Conservation (phyloP, 2,113 vertebrate species). For the Misgurnus mizolepis region DNA sequence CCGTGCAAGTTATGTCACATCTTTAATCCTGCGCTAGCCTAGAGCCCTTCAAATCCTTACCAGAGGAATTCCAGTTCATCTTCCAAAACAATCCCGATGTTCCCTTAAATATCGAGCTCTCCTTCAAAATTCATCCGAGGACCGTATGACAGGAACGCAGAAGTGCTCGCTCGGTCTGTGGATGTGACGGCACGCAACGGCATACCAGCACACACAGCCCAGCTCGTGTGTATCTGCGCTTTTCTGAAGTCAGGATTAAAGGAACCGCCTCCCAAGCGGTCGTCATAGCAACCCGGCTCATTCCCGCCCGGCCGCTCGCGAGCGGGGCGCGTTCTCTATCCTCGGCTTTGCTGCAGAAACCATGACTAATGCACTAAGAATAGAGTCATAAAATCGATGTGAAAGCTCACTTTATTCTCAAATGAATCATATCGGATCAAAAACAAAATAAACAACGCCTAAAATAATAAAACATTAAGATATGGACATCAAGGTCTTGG, state of each 20-base stretch:
- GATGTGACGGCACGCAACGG: background rate
- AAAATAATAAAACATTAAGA: slow-evolving; percentile 36
- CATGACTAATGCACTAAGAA: slow-evolving; percentile 49
- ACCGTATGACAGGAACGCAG: background rate
- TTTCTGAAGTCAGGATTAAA: slow-evolving; percentile 32
- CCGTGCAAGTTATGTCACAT: slow-evolving; percentile 48
- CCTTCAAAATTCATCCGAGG: background rate
- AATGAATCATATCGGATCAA: slow-evolving; percentile 44
- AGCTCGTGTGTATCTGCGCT: slow-evolving; percentile 23
- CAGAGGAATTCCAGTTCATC: slow-evolving; percentile 51
- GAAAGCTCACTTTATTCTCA: slow-evolving; percentile 55
- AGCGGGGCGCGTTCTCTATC: background rate
- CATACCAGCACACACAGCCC: slow-evolving; percentile 16
- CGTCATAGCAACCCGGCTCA: slow-evolving; percentile 51
- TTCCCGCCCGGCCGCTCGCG: background rate
- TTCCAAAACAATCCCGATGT: background rate
- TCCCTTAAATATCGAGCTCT: background rate
- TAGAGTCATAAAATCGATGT: slow-evolving; percentile 45
- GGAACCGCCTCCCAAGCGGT: slow-evolving; percentile 58
- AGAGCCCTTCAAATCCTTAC: slow-evolving; percentile 44
- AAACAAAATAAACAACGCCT: slow-evolving; percentile 26
- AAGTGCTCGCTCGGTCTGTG: background rate
- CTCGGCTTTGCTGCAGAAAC: slow-evolving; percentile 18
- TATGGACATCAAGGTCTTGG: slow-evolving; percentile 7
- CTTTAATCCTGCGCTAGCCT: slow-evolving; percentile 45